Base-by-base conservation (phyloP, 1,140 invertebrate genomes). In the Danaus plexippus region DNA sequence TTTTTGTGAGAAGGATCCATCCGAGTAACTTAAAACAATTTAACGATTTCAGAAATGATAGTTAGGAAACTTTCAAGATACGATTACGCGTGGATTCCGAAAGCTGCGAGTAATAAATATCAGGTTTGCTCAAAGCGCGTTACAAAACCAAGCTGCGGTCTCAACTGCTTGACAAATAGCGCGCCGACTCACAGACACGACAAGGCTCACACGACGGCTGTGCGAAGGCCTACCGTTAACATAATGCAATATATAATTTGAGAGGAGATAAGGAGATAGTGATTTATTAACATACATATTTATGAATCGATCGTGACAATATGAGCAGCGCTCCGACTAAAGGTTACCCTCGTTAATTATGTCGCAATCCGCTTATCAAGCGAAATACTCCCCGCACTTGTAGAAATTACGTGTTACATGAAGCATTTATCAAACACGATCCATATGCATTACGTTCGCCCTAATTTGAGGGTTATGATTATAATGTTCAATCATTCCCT, bases 271-370 rank as follows among this genome's bases (percentile, higher is more conserved):
- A 76, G 69, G 66, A 61, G 75, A 74, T 74, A 69, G 67, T 70
- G 67, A 76, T 81, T 84, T 75, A 73, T 73, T 72, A 70, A 71
- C 70, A 70, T 66, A 73, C 70, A 70, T 66, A 72, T 71, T 79
- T 73, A 69, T 73, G 69, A 78, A 74, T 73, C 65, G 68, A 72
- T 82, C 83, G 80, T 84, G 76, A 83, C 79, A 84, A 81, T 84
- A 77, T 80, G 73, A 75, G 68, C 75, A 73, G 63, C 73, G 73
- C 69, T 76, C 66, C 67, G 62, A 66, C 55, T 73, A 86, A 86
- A 86, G 81, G 80, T 85, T 83, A 80, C 70, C 73, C 83, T 84
- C 71, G 78, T 84, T 86, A 83, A 61, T 62, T 52, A 53, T 86
- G 75, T 77, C 77, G 80, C 76, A 83, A 86, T 56, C 43, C 52